Conservation (phyloP, 1,140 invertebrate species). For the Pogonomyrmex californicus region DNA sequence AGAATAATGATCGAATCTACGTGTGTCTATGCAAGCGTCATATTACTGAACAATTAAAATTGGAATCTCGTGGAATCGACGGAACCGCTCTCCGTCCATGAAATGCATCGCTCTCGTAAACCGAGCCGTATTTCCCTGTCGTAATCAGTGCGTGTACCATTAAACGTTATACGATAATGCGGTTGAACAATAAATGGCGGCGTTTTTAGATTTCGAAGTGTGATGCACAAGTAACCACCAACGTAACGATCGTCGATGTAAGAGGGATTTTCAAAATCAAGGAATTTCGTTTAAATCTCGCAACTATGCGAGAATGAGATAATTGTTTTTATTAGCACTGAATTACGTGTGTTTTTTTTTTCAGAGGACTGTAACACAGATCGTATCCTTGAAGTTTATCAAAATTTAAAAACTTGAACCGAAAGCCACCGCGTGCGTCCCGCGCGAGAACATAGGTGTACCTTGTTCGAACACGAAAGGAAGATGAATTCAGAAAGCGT, state of each 20-base stretch:
- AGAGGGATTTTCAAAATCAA: not conserved
- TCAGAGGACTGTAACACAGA: too few species aligned
- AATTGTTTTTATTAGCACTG: not conserved
- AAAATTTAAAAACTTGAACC: not conserved
- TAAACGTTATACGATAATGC: conserved; percentile 58
- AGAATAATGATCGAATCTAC: not conserved
- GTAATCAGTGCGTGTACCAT: conserved; percentile 59
- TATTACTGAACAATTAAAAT: conserved; percentile 4
- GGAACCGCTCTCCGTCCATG: not conserved
- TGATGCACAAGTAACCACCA: not conserved
- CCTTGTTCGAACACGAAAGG: not conserved
- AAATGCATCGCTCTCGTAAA: conserved; percentile 41
- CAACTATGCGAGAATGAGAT: not conserved
- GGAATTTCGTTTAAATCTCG: not conserved
- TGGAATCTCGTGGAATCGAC: conserved; percentile 37
- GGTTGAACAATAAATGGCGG: conserved; percentile 10
- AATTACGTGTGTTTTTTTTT: not conserved
- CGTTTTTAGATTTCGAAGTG: not conserved
- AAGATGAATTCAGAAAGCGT: conserved; percentile 25
- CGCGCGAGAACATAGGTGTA: not conserved
- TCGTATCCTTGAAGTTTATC: too few species aligned
- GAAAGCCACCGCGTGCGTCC: not conserved
- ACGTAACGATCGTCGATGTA: not conserved
- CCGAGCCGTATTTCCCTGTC: conserved; percentile 4
- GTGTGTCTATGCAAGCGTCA: too few species aligned